phyloP scores from a whole-genome alignment of 2,888 invertebrate genomes.

The Tenodera sinensis region DNA sequence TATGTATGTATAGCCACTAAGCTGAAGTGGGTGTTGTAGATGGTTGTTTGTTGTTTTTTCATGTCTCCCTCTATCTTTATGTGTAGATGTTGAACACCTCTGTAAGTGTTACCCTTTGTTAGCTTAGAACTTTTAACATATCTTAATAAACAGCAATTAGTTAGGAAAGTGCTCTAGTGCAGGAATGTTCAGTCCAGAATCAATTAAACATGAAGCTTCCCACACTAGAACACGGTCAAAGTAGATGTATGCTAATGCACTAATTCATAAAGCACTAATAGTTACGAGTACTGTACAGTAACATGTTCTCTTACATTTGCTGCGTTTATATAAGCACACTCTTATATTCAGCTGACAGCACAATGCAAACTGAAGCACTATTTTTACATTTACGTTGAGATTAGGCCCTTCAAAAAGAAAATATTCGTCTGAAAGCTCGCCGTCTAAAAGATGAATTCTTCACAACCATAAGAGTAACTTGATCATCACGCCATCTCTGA shows the following conservation, averaged over 20 bases:
- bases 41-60: constrained; percentile 5
- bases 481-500: too few species aligned
- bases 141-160: not conserved
- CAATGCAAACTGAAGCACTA: too few species aligned
- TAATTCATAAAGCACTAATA: not conserved
- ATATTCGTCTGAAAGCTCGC: too few species aligned
- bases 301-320: too few species aligned
- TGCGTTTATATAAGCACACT: too few species aligned
- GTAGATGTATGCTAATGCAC: not conserved
- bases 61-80: constrained; percentile 15
- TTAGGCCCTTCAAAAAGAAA: too few species aligned
- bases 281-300: not conserved
- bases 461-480: too few species aligned
- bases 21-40: not conserved
- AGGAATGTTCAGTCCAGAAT: not conserved
- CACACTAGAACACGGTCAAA: not conserved
- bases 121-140: not conserved
- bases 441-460: too few species aligned
- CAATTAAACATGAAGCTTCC: not conserved
- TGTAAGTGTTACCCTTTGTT: constrained; percentile 10
- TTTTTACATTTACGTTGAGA: too few species aligned
- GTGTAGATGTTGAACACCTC: constrained; percentile 8
- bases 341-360: too few species aligned
- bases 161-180: not conserved
- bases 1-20: not conserved